Evolutionary conservation across 2,888 invertebrate species (phyloP).

Genomic region (Schrankia costaestrigalis): DNA sequence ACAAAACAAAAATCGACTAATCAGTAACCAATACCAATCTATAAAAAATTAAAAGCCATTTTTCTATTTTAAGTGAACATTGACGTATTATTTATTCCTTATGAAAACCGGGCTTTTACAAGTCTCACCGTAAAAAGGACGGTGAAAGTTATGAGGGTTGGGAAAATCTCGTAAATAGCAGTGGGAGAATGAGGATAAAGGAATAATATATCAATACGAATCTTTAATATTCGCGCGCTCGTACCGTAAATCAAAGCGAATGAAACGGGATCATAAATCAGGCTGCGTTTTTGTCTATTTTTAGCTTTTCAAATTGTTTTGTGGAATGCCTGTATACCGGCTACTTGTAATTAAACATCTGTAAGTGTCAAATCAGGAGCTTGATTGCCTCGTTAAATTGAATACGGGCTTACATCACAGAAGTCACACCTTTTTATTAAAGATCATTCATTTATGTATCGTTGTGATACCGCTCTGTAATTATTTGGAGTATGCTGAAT

Average conservation of each 20-base stretch:
- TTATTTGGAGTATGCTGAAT: too few species aligned
- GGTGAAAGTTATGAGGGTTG: conserved; percentile 76
- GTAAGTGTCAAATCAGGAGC: conserved; percentile 7
- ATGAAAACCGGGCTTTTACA: conserved; percentile 66
- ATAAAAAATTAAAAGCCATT: conserved; percentile 24
- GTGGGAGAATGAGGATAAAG: conserved; percentile 76
- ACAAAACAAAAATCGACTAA: too few species aligned
- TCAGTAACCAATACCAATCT: conserved; percentile 12
- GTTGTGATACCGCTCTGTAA: too few species aligned
- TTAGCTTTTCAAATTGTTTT: conserved; percentile 45
- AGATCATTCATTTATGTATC: too few species aligned
- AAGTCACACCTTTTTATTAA: too few species aligned
- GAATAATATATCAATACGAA: conserved; percentile 81
- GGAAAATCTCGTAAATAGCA: conserved; percentile 76
- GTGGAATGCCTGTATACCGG: conserved; percentile 24
- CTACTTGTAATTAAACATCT: conserved; percentile 17
- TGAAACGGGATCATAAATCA: conserved; percentile 73
- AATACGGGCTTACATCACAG: too few species aligned
- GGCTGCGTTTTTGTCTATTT: conserved; percentile 48
- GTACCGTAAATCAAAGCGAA: conserved; percentile 76
- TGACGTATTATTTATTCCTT: conserved; percentile 53
- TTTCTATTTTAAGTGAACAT: conserved; percentile 48
- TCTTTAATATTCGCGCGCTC: conserved; percentile 78
- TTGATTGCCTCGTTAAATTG: conserved; percentile 1
- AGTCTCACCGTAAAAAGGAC: conserved; percentile 72